Base-by-base conservation (phyloP, 2,888 invertebrate genomes). In the Hyalella azteca region DNA sequence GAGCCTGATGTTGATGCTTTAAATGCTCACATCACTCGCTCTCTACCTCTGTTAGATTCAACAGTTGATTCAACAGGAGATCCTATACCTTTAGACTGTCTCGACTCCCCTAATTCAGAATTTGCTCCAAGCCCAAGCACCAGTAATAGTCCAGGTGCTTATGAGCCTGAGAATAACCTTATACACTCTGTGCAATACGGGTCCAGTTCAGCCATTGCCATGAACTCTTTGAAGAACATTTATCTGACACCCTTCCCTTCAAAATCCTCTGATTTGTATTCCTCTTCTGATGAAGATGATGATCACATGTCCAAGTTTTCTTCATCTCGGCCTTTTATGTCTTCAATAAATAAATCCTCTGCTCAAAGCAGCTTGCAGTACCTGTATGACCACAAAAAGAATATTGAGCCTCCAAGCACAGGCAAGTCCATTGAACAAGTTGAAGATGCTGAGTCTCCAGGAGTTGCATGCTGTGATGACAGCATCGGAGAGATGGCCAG, bases 31-130 rank as follows among this genome's bases (percentile, higher is more conserved):
- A 32, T 36, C n/a, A 19, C 36, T 15, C 66, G 19, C 4, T 66
- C 66, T 7, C 36, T 66, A 15, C 75, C 75, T 45, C 41, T 75
- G 39, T 19, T 75, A 19, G 75, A 75, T 39, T 75, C 75, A 19
- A 75, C 75, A 22, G 75, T 75, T 22, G 75, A 75, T 29, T 75
- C 75, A n/a, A 75, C 75, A 2, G 75, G 75, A 26, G 75, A 75
- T 29, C 75, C 75, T 22, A 41, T 26, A 22, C 75, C 75, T 13
- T 29, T 75, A 11, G 45, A 75, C 22, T 75, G 75, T 75, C 75
- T 75, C 1, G 66, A 66, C n/a, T 29, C 36, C 19, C 29, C 66
- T 19, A 29, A 36, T 19, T 4, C 13, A 36, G 36, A 66, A 36
- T 66, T 66, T 66, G 22, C 66, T 22, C 36, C n/a, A 32, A 66